Conservation (phyloP, 1,140 invertebrate genomes). For the Rhysida immarginata region DNA sequence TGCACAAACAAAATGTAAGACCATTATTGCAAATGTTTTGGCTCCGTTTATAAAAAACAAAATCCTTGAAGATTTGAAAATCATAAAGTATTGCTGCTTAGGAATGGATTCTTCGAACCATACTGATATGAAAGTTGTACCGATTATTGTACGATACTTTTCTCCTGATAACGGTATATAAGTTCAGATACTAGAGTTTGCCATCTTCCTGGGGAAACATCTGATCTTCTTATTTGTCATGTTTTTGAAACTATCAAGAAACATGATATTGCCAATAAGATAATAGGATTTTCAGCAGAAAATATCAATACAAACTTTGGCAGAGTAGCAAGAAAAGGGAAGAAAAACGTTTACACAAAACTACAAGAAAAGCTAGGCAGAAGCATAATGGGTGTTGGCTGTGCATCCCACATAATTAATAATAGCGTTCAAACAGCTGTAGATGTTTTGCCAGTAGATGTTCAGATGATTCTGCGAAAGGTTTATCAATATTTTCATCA, state of each 20-base stretch:
- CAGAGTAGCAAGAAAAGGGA: not conserved
- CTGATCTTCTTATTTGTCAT: not conserved
- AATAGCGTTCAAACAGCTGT: not conserved
- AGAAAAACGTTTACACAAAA: not conserved
- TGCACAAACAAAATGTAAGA: slow-evolving; percentile 16
- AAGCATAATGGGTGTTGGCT: not conserved
- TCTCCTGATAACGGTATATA: not conserved
- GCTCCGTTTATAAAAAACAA: slow-evolving; percentile 12
- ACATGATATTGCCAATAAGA: not conserved
- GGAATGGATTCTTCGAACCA: not conserved
- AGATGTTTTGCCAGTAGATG: not conserved
- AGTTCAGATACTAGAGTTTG: not conserved
- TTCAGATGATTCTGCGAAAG: not conserved
- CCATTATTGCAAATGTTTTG: slow-evolving; percentile 18
- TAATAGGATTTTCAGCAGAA: not conserved
- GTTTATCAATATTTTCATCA: not conserved
- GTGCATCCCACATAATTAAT: not conserved
- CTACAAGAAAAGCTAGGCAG: not conserved
- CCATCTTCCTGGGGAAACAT: not conserved
- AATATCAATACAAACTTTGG: not conserved
- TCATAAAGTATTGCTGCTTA: not conserved
- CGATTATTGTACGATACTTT: not conserved
- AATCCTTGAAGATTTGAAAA: slow-evolving; percentile 4
- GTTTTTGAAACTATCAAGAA: not conserved
- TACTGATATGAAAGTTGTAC: not conserved